These are phyloP conservation scores for Thera obeliscata DNA, from an alignment of 2,888 invertebrate genomes.

Conservation along the genomic window DNA sequence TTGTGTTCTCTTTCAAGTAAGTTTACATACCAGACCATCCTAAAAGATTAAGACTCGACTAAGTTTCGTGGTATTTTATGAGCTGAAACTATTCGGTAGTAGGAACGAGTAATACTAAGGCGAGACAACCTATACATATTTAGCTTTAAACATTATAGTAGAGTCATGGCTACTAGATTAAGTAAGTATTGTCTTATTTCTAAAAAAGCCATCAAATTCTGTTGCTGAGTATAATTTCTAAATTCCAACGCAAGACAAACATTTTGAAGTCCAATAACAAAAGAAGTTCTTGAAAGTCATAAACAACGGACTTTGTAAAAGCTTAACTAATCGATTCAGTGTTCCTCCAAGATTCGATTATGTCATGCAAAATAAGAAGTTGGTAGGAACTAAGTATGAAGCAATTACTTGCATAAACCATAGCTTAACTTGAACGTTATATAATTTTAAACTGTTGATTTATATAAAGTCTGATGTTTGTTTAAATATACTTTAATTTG, in stretches of 20 bases:
- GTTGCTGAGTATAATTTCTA: no score
- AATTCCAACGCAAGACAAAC: background rate
- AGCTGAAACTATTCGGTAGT: no score
- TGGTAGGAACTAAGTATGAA: background rate
- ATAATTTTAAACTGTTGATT: conserved; percentile 5
- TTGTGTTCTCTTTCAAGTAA: background rate
- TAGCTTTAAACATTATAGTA: no score
- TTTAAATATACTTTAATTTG: no score
- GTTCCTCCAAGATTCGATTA: conserved; percentile 18
- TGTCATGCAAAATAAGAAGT: conserved; percentile 13
- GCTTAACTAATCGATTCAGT: conserved; percentile 28
- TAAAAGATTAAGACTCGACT: no score
- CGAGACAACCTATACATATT: no score
- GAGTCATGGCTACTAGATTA: no score
- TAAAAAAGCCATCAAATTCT: no score
- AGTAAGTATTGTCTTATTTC: no score
- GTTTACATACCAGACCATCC: no score
- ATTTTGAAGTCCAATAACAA: background rate
- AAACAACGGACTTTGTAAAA: conserved; percentile 11
- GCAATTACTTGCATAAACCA: conserved; percentile 25
- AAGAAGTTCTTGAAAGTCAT: conserved; percentile 5
- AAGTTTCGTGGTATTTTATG: no score
- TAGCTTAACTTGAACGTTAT: conserved; percentile 23
- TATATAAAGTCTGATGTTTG: background rate
- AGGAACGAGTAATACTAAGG: no score